phyloP scores from a whole-genome alignment of 2,113 vertebrate genomes.

The Nothobranchius furzeri region DNA sequence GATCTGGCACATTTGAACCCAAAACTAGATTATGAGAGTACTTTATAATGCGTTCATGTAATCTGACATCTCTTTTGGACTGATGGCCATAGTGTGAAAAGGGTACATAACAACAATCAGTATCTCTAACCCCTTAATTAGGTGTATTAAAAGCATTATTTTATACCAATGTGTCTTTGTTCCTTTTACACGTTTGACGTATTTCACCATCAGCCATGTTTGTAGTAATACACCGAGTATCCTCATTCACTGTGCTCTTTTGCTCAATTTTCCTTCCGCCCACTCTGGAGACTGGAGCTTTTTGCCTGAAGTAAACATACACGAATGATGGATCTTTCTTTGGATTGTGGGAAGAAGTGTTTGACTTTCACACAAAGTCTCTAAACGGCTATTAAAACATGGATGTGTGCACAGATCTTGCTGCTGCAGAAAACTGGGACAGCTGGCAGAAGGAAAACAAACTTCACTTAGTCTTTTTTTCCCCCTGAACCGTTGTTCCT shows the following conservation, averaged over 20 bases:
- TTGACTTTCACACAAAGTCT: constrained; percentile 82
- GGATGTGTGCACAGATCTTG: constrained; percentile 57
- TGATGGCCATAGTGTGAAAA: neutral
- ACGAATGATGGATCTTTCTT: constrained; percentile 79
- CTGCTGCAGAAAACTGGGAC: constrained; percentile 34
- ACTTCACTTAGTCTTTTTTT: constrained; percentile 41
- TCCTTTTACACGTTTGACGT: constrained; percentile 1
- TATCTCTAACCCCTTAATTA: neutral
- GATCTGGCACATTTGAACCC: neutral
- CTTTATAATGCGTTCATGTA: neutral
- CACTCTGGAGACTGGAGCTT: constrained; percentile 51
- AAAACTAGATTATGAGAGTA: neutral
- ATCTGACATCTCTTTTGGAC: neutral
- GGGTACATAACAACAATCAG: constrained; percentile 5
- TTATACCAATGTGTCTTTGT: neutral
- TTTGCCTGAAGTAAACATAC: constrained; percentile 79
- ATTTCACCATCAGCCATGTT: neutral
- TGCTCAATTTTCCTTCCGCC: constrained; percentile 43
- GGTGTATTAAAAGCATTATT: neutral
- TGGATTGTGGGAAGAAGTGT: constrained; percentile 79
- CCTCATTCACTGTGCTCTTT: constrained; percentile 35
- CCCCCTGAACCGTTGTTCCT: constrained; percentile 23
- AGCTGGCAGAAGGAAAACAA: constrained; percentile 18
- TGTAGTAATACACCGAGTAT: constrained; percentile 38
- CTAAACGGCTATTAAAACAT: constrained; percentile 78